Evolutionary conservation across 2,797 vertebrate species (phyloP).

Genomic region (Trichosurus vulpecula): DNA sequence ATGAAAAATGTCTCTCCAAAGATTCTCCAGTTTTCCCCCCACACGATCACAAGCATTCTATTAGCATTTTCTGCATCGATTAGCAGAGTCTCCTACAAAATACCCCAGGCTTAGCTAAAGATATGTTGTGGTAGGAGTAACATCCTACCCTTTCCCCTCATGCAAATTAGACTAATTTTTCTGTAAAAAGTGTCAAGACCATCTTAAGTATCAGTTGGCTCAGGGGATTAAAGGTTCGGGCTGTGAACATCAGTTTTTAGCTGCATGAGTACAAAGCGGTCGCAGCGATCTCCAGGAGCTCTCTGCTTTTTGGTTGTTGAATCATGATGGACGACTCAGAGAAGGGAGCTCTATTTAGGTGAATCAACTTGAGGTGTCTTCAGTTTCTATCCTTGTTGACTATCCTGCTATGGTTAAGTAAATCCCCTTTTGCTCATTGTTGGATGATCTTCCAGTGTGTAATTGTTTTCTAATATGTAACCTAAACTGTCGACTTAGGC

Average conservation of each 20-base stretch:
- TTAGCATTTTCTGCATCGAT: neutral
- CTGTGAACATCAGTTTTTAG: neutral
- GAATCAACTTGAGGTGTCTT: neutral
- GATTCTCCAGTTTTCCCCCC: neutral
- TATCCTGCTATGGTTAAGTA: neutral
- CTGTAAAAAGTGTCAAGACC: neutral
- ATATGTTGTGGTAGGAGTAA: too few species aligned
- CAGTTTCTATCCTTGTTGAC: neutral
- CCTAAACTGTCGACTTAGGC: neutral
- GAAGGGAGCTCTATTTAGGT: neutral
- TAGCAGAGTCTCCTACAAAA: neutral
- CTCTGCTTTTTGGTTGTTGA: neutral
- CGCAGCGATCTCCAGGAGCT: neutral
- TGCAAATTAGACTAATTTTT: neutral
- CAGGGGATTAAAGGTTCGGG: neutral
- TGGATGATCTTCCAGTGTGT: neutral
- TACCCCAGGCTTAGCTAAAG: neutral
- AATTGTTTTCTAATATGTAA: neutral
- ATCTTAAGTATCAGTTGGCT: neutral
- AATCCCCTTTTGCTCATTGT: neutral
- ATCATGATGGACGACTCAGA: neutral
- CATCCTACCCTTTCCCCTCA: neutral
- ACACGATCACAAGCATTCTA: neutral
- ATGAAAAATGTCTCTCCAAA: neutral
- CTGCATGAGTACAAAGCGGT: neutral